A percentile compares a stretch with the other conserved stretches of the same genome.
phyloP scores from a whole-genome alignment of 2,797 vertebrate genomes.

The Scyliorhinus canicula region DNA sequence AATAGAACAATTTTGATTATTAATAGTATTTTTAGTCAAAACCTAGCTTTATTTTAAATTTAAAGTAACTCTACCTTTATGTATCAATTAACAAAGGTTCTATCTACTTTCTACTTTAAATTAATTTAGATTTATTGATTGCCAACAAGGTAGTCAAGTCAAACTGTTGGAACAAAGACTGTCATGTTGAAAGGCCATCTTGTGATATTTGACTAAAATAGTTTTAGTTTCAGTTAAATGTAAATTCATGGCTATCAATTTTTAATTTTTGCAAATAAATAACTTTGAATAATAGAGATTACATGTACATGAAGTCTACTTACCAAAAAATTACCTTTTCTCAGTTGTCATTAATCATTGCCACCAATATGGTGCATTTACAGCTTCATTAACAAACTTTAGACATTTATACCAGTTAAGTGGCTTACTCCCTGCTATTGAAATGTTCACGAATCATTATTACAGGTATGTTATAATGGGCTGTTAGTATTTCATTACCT shows the following conservation, averaged over 20 bases:
- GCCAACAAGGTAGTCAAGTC: neutral
- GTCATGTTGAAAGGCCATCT: neutral
- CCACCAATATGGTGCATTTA: neutral
- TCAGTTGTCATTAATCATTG: neutral
- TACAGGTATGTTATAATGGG: neutral
- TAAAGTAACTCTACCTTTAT: neutral
- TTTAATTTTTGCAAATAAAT: neutral
- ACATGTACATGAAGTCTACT: neutral
- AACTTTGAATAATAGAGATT: neutral
- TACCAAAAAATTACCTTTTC: neutral
- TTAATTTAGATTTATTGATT: neutral
- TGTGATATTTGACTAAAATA: neutral
- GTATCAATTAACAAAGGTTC: neutral
- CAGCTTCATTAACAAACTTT: neutral
- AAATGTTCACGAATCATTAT: neutral
- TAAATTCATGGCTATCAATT: neutral
- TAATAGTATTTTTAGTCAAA: neutral
- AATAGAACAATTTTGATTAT: neutral
- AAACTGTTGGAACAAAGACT: neutral
- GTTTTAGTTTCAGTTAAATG: neutral
- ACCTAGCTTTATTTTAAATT: neutral
- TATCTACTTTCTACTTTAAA: neutral
- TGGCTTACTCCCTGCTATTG: neutral
- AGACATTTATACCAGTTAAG: neutral
- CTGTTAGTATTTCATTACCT: neutral